phyloP scores from a whole-genome alignment of 2,113 vertebrate genomes.

The Talpa occidentalis region DNA sequence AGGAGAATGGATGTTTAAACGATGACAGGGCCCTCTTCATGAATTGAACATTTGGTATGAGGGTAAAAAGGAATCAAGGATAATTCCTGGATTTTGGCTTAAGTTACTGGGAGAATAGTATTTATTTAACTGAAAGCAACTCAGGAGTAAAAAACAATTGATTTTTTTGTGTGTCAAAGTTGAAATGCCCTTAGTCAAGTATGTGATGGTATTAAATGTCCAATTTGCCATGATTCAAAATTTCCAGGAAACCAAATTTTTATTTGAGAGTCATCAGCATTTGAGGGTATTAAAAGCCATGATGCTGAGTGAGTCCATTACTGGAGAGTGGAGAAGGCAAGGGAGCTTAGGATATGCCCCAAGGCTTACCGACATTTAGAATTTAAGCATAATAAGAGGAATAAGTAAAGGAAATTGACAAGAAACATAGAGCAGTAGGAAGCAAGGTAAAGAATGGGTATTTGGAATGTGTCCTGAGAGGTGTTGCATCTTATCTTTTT shows the following conservation, averaged over 20 bases:
- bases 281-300: neutral
- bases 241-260: slow-evolving; percentile 5
- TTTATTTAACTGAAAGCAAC: neutral
- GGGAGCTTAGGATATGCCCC: neutral
- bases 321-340: neutral
- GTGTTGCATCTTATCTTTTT: neutral
- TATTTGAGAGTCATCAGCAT: neutral
- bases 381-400: neutral
- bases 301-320: neutral
- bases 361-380: neutral
- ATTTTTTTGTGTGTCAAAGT: neutral
- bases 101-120: neutral
- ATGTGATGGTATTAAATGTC: neutral
- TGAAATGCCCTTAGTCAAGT: neutral
- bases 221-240: neutral
- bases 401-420: neutral
- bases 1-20: neutral
- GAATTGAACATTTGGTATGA: neutral
- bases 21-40: neutral
- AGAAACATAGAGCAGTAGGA: neutral
- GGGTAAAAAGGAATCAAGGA: neutral
- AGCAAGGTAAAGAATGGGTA: neutral
- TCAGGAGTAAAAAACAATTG: neutral
- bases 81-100: neutral
- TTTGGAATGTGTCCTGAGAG: neutral